Base-by-base conservation (phyloP, 1,140 invertebrate genomes). In the Aphis gossypii region DNA sequence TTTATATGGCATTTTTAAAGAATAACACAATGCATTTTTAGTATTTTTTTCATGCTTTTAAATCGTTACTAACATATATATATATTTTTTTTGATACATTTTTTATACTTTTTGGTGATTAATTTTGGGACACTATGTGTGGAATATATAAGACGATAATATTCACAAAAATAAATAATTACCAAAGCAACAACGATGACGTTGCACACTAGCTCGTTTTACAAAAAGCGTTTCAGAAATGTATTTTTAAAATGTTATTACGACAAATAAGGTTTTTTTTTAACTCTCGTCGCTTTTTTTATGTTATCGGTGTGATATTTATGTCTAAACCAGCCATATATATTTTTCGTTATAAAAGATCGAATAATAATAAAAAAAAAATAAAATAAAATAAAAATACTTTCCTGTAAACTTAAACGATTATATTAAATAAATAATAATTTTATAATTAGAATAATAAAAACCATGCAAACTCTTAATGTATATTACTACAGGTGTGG, bases 391-490 rank as follows among this genome's bases (percentile, higher is more conserved):
- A 76, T n/a, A 18, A 21, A n/a, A 6, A n/a, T 18, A 68, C 30
- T 76, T n/a, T 76, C 18, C n/a, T 35, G n/a, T 76, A 76, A 35
- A n/a, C n/a, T n/a, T n/a, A 35, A n/a, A 35, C n/a, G 60, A 18
- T 35, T n/a, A 41, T 41, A 41, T 41, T 35, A 35, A 35, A 76
- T 76, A 76, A 76, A 76, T 76, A n/a, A 76, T 76, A 35, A 76
- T 76, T 76, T n/a, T 76, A 76, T n/a, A 76, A 76, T 76, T 76
- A 76, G n/a, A 76, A 76, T n/a, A 76, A 76, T n/a, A 76, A 76
- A 76, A 76, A n/a, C 14, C 30, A 76, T 1, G 30, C n/a, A 1
- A n/a, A 76, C 60, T 76, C 30, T 76, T 76, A 76, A 76, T 76
- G 30, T 76, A 35, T 14, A n/a, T 76, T 76, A 20, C 60, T 76